These are phyloP conservation scores for Orbicella faveolata DNA, from an alignment of 64 coral and sea anemone genomes.

Conservation along the genomic window DNA sequence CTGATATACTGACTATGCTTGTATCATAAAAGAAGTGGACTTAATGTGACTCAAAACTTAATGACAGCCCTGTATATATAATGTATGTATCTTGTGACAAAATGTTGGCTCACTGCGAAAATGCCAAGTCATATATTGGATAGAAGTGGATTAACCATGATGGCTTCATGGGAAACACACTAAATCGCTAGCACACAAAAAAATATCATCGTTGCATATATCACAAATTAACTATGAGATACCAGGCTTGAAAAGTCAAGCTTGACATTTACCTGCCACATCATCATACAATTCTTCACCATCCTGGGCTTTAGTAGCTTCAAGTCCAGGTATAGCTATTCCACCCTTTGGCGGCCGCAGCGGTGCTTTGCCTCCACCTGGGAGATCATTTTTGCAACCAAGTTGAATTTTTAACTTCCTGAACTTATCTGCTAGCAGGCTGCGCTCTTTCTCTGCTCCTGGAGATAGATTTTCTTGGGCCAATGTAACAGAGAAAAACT, in stretches of 20 bases:
- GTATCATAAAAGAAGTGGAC: no score
- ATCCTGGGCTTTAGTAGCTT: background rate
- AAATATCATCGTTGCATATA: no score
- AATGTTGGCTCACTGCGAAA: no score
- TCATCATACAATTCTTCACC: slow-evolving; percentile 59
- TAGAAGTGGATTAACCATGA: no score
- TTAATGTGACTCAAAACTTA: no score
- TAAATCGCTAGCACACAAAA: no score
- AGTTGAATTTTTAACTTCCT: slow-evolving; percentile 37
- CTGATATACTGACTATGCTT: no score
- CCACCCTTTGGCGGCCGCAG: slow-evolving; percentile 40
- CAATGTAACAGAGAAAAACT: slow-evolving; percentile 50
- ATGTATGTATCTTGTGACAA: no score
- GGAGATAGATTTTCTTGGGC: slow-evolving; percentile 30
- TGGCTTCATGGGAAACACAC: no score
- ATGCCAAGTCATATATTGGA: no score
- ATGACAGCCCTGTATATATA: no score
- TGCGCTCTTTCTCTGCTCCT: slow-evolving; percentile 23
- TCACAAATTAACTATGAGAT: background rate
- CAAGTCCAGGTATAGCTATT: background rate
- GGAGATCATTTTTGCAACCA: background rate
- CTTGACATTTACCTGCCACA: background rate
- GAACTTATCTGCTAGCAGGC: slow-evolving; percentile 19
- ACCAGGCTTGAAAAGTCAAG: background rate
- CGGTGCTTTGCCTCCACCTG: background rate